Evolutionary conservation across 2,888 invertebrate genomes (phyloP).

Genomic region (Phytoseiulus persimilis): DNA sequence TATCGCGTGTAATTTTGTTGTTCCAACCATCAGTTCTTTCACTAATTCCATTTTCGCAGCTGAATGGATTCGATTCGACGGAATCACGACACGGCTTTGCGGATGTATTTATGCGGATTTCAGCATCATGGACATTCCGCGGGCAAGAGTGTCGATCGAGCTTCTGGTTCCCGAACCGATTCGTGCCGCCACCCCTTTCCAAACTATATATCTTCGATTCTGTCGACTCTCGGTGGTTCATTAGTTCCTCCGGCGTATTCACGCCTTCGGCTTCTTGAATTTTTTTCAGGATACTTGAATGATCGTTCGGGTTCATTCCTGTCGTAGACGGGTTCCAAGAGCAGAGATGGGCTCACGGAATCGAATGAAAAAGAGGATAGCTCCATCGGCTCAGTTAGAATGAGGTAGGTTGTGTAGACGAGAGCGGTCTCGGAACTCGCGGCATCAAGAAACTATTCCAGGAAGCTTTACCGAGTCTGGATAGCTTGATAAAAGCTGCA

Average conservation of each 20-base stretch:
- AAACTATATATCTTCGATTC: too few relatives aligned
- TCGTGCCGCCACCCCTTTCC: background rate
- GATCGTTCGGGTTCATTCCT: too few relatives aligned
- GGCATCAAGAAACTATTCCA: background rate
- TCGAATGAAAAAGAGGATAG: too few relatives aligned
- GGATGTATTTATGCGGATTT: background rate
- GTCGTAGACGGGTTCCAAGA: too few relatives aligned
- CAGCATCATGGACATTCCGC: background rate
- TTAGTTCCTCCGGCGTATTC: too few relatives aligned
- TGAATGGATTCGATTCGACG: background rate
- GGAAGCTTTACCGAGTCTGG: background rate
- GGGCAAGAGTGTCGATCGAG: background rate
- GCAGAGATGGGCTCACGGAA: too few relatives aligned
- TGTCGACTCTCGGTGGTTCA: too few relatives aligned
- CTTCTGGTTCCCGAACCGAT: background rate
- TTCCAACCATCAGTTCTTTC: background rate
- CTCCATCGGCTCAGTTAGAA: too few relatives aligned
- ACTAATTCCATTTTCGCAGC: background rate
- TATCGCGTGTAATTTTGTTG: background rate
- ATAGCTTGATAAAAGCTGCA: background rate
- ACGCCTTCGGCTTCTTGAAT: too few relatives aligned
- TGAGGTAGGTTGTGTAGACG: too few relatives aligned
- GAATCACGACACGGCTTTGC: background rate
- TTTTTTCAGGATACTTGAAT: too few relatives aligned
- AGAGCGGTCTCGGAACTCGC: too few relatives aligned